Evolutionary conservation across 1,140 invertebrate genomes (phyloP), one percentile per base, ranked within the genome.

Genomic region (Lasaia peninsularis): DNA sequence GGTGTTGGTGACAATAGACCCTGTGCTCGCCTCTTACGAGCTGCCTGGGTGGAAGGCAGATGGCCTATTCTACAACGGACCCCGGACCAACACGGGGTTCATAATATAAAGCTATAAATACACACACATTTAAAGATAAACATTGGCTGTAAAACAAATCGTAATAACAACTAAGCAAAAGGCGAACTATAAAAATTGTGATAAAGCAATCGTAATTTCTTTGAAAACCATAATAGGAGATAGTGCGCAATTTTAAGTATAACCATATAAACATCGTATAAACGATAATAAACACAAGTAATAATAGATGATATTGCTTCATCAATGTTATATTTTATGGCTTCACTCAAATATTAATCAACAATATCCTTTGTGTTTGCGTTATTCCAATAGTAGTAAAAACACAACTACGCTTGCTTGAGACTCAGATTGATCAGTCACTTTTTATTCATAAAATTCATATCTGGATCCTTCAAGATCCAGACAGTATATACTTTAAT

Each of bases 261-360:
- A 5, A 20, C 2, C 3, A 20, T 44, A 44, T 44, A 44, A 11
- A 3, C 10, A 5, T 44, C 40, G 10, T 44, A 44, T 44, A 44
- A 44, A 16, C 10, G 40, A 44, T 44, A 44, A 44, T 44, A 44
- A 44, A 44, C 40, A 44, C 2, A 18, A 44, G 18, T 44, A 44
- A 44, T 20, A 18, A 44, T 11, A 11, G 3, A 44, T 44, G 20
- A 44, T 44, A 44, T 44, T 20, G 40, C 40, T 44, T 16, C 14
- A 44, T 44, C 40, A 20, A 44, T 44, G 40, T 18, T 16, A 18
- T 18, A 44, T 28, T 44, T 44, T 44, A 44, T 16, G 40, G 11
- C 14, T 44, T 9, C 11, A 44, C 20, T 44, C 18, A 14, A 21
- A 44, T 44, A 44, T 18, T 44, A 21, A 44, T 44, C 40, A 21